Evolutionary conservation across 2,888 invertebrate species (phyloP), one percentile per base, ranked within the genome.

Genomic region (Alviniconcha strummeri): DNA sequence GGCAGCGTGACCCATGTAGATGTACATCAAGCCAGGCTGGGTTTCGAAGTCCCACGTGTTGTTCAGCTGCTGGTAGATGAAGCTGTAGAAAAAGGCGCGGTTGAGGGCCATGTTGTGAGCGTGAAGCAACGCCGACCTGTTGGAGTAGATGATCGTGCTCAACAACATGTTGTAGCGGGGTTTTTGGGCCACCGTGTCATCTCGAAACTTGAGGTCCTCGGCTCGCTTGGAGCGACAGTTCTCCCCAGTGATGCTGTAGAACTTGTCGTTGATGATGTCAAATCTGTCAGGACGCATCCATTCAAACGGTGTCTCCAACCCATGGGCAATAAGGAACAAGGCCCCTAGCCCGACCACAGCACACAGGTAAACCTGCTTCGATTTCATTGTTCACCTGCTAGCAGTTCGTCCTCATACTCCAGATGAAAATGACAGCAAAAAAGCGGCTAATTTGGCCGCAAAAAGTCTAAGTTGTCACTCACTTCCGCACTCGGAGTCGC

Each of bases 11-110:
- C 98, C 98, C 75, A 99, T 94, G 92, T 98, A 98, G 92, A 98
- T 98, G 92, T 99, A 99, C 97, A 98, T 98, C 96, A 99, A 97
- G 82, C 99, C 99, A 0, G 99, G 99, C 94, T 99, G 98, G 0
- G 98, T 97, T 91, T 97, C 97, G 92, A 93, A 98, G 56, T 88
- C 86, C 83, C 85, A 85, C 1, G 91, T 88, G 36, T 89, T 87
- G 85, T 91, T 93, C 80, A 91, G 87, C 81, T 89, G 87, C 81
- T 91, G 92, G 79, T 89, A 91, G 76, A 92, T 90, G 83, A 90
- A 91, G 85, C 90, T 92, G 85, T 88, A 93, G 94, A 97, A 99
- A 94, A 98, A 99, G 0, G 98, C 98, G 89, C 99, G 95, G 93
- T 97, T 98, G 93, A 98, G 95, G n/a, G 98, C 99, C 96, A 98